These are phyloP conservation scores for Isichthys henryi DNA, from an alignment of 2,113 vertebrate species.

Conservation along the genomic window DNA sequence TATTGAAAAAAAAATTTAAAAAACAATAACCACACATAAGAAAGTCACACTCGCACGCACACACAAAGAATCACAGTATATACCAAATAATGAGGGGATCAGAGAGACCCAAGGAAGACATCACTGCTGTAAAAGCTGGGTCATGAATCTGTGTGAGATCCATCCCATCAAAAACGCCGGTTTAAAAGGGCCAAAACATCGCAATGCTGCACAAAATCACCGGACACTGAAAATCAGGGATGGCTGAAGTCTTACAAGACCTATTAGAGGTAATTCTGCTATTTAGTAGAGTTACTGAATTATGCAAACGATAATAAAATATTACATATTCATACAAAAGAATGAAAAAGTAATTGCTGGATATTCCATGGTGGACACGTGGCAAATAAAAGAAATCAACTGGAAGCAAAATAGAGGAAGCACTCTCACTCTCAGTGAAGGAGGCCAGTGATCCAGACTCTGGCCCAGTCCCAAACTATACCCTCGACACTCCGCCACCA, in stretches of 20 bases:
- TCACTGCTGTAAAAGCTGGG: background rate
- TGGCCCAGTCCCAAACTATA: background rate
- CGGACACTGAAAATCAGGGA: background rate
- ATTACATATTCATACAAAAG: background rate
- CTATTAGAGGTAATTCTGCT: background rate
- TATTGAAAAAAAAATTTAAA: background rate
- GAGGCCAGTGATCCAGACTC: background rate
- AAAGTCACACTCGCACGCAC: background rate
- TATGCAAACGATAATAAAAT: background rate
- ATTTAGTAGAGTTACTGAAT: background rate
- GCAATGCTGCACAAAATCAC: background rate
- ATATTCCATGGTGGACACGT: background rate
- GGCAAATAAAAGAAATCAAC: background rate
- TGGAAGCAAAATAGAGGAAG: background rate
- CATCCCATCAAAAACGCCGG: background rate
- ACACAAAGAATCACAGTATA: background rate
- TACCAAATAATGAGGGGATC: background rate
- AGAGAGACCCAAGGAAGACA: background rate
- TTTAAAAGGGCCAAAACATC: background rate
- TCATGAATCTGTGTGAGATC: background rate
- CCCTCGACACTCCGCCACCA: too few relatives aligned
- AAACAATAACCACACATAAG: background rate
- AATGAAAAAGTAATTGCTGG: background rate
- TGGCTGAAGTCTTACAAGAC: background rate
- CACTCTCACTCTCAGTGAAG: background rate